Evolutionary conservation across 2,888 invertebrate species (phyloP).

Genomic region (Drosophila mercatorum): DNA sequence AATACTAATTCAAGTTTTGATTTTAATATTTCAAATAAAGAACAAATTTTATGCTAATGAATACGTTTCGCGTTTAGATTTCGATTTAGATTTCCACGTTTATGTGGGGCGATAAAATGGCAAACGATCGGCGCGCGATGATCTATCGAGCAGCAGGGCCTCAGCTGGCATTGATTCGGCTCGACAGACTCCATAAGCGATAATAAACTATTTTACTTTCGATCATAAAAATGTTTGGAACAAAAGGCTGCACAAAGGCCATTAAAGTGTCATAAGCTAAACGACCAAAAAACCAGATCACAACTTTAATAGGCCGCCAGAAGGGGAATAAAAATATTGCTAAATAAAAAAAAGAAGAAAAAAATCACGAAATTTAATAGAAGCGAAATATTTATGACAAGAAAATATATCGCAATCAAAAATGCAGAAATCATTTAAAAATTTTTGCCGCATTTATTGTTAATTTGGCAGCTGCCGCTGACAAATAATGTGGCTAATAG

Average conservation of each 20-base stretch:
- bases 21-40: not conserved
- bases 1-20: not conserved
- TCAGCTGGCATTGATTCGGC: slow-evolving; percentile 18
- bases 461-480: slow-evolving; percentile 24
- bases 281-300: slow-evolving; percentile 37
- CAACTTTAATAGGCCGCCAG: slow-evolving; percentile 12
- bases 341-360: no score
- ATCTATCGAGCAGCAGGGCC: slow-evolving; percentile 30
- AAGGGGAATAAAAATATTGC: not conserved
- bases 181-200: not conserved
- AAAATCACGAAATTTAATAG: not conserved
- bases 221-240: slow-evolving; percentile 23
- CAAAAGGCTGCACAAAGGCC: slow-evolving; percentile 7
- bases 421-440: slow-evolving; percentile 26
- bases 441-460: slow-evolving; percentile 16
- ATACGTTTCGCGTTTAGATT: slow-evolving; percentile 8
- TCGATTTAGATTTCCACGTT: slow-evolving; percentile 30
- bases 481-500: slow-evolving; percentile 3
- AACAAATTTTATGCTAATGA: slow-evolving; percentile 34
- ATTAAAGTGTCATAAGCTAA: slow-evolving; percentile 28
- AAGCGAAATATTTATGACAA: not conserved
- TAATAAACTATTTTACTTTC: slow-evolving; percentile 5
- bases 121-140: slow-evolving; percentile 31
- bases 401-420: slow-evolving; percentile 29
- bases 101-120: slow-evolving; percentile 38